A percentile compares a stretch with the other conserved stretches of the same genome.
phyloP scores from a whole-genome alignment of 2,113 vertebrate genomes.

The Pseudolaguvia tuberculata region DNA sequence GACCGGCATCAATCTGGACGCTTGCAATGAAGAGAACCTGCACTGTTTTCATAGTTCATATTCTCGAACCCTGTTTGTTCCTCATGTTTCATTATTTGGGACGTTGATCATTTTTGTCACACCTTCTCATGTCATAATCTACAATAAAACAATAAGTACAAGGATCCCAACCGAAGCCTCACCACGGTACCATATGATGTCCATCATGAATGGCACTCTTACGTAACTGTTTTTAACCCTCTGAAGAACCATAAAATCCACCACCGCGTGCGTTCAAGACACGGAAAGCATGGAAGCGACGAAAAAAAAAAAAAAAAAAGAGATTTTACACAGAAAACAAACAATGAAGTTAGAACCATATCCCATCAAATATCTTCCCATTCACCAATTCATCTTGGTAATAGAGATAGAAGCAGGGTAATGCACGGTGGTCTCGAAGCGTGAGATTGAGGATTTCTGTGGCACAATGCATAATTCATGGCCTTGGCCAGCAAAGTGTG shows the following conservation, averaged over 20 bases:
- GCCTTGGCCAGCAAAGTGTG: constrained; percentile 96
- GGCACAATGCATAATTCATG: constrained; percentile 99
- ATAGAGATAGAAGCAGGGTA: constrained; percentile 98
- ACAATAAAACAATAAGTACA: constrained; percentile 9
- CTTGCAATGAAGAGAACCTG: neutral
- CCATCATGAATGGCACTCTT: constrained; percentile 35
- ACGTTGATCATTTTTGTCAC: constrained; percentile 24
- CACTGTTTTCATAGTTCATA: constrained; percentile 3
- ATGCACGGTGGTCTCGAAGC: constrained; percentile 95
- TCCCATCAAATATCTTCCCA: constrained; percentile 86
- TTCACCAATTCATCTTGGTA: constrained; percentile 97
- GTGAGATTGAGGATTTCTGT: constrained; percentile 98
- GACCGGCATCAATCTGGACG: too few species aligned
- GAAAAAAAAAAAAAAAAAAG: constrained; percentile 50
- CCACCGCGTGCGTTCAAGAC: constrained; percentile 48
- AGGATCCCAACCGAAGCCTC: constrained; percentile 30
- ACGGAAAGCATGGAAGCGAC: constrained; percentile 48
- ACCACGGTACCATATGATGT: constrained; percentile 42
- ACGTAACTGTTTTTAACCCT: constrained; percentile 45
- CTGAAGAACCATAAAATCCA: constrained; percentile 55
- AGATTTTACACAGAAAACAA: constrained; percentile 72
- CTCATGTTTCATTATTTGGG: constrained; percentile 18
- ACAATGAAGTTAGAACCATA: constrained; percentile 89
- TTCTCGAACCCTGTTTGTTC: neutral
- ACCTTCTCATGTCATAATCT: neutral